Evolutionary conservation across 2,113 vertebrate genomes (phyloP).

Genomic region (Daboia siamensis): DNA sequence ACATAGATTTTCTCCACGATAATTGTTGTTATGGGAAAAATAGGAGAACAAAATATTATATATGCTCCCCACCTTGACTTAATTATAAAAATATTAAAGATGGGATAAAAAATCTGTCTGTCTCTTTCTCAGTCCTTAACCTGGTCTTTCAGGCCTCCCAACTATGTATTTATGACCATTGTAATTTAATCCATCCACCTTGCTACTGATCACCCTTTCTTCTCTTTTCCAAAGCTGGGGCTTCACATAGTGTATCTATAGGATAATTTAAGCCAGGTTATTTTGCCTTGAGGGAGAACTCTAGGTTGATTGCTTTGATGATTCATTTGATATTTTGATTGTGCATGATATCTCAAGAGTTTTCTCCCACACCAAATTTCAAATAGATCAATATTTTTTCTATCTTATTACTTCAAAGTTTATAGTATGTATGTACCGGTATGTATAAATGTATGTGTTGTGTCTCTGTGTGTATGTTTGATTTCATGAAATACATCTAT

Average conservation of each 20-base stretch:
- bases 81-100: background rate
- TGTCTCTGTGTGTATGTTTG: background rate
- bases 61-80: background rate
- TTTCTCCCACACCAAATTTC: background rate
- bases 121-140: background rate
- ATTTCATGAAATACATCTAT: background rate
- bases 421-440: background rate
- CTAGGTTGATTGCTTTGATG: background rate
- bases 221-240: background rate
- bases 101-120: background rate
- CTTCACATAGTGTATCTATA: background rate
- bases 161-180: background rate
- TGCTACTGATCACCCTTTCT: background rate
- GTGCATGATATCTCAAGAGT: background rate
- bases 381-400: background rate
- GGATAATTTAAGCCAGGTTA: background rate
- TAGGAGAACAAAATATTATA: background rate
- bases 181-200: background rate
- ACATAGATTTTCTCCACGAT: background rate
- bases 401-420: background rate
- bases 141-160: background rate
- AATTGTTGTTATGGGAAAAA: background rate
- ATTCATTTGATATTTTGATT: background rate
- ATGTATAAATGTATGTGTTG: background rate
- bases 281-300: background rate